Conservation (phyloP, 2,888 invertebrate genomes). For the Rhagonycha lutea region DNA sequence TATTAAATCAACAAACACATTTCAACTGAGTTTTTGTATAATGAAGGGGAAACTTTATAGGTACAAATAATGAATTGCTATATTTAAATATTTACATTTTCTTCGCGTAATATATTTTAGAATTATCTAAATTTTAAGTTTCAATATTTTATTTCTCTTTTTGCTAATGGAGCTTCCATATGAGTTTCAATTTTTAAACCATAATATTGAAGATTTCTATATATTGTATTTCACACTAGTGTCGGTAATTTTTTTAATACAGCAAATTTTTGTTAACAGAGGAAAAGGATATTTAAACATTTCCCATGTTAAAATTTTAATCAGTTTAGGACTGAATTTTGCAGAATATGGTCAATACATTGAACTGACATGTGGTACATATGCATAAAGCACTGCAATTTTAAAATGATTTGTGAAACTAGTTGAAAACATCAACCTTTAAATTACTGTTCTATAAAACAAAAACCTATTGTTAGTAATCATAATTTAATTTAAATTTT, state of each 20-base stretch:
- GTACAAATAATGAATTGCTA: not conserved
- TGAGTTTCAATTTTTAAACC: too few relatives aligned
- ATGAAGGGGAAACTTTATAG: not conserved
- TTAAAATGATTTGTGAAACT: not conserved
- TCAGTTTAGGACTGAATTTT: not conserved
- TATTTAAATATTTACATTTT: not conserved
- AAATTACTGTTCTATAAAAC: not conserved
- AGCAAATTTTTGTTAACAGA: not conserved
- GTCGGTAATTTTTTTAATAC: not conserved
- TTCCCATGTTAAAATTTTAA: not conserved
- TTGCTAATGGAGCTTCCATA: too few relatives aligned
- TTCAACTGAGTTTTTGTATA: not conserved
- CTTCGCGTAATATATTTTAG: not conserved
- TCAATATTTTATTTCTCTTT: too few relatives aligned
- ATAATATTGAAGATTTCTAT: too few relatives aligned
- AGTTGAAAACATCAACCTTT: not conserved
- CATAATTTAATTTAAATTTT: not conserved
- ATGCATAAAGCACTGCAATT: not conserved
- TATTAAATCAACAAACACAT: not conserved
- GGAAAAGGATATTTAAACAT: not conserved
- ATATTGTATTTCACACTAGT: too few relatives aligned
- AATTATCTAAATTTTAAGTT: too few relatives aligned
- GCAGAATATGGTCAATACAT: not conserved
- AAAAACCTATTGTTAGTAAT: not conserved
- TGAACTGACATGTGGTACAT: not conserved